These are phyloP conservation scores for Phyllostomus hastatus DNA, from an alignment of 2,113 vertebrate species.

Conservation along the genomic window DNA sequence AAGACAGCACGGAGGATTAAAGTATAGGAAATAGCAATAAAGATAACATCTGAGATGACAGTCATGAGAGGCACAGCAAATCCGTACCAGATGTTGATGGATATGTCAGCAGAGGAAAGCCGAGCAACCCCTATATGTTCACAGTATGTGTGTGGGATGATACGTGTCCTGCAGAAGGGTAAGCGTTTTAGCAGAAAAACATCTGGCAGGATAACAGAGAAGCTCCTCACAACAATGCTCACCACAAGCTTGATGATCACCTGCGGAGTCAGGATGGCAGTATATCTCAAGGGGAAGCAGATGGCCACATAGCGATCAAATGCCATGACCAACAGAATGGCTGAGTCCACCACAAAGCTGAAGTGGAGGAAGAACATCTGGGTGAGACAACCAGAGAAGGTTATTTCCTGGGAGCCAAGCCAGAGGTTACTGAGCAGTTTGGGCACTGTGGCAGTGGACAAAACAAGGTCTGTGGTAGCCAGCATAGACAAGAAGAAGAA, in stretches of 20 bases:
- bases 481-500: conserved; percentile 57
- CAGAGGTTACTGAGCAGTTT: conserved; percentile 63
- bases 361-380: conserved; percentile 80
- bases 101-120: conserved; percentile 67
- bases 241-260: conserved; percentile 15
- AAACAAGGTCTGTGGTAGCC: conserved; percentile 56
- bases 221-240: conserved; percentile 49
- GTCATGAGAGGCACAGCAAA: conserved; percentile 62
- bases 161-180: conserved; percentile 44
- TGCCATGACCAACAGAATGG: conserved; percentile 71
- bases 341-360: conserved; percentile 63
- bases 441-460: conserved; percentile 53
- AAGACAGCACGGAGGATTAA: conserved; percentile 57
- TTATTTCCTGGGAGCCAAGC: conserved; percentile 52
- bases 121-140: conserved; percentile 63
- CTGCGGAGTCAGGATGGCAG: neutral
- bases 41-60: conserved; percentile 52
- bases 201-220: conserved; percentile 48
- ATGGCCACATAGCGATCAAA: conserved; percentile 68
- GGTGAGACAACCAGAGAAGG: conserved; percentile 67
- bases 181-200: conserved; percentile 62
- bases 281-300: conserved; percentile 70
- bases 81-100: conserved; percentile 68
- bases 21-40: conserved; percentile 58
- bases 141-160: conserved; percentile 66